phyloP scores from a whole-genome alignment of 2,888 invertebrate species.

The Hirtodrosophila histrioides region DNA sequence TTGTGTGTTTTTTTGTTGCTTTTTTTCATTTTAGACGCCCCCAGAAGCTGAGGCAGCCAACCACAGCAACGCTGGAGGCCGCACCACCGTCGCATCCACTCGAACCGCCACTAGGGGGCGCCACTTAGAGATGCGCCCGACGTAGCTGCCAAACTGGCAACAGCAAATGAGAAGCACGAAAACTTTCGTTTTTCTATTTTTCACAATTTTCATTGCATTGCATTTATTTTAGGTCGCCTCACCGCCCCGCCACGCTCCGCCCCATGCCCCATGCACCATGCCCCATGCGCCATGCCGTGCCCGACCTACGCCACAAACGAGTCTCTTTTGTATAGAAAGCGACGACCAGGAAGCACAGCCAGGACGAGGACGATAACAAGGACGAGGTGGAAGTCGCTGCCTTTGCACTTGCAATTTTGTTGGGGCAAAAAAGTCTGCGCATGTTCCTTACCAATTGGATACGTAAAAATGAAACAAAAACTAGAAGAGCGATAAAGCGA shows the following conservation, averaged over 20 bases:
- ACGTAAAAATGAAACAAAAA: constrained; percentile 58
- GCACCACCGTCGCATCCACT: constrained; percentile 56
- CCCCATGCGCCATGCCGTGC: constrained; percentile 5
- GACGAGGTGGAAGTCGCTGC: constrained; percentile 27
- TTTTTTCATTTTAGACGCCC: constrained; percentile 57
- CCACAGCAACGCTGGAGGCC: constrained; percentile 71
- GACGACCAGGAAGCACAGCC: constrained; percentile 7
- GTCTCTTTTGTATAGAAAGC: constrained; percentile 35
- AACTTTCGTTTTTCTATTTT: constrained; percentile 82
- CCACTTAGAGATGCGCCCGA: constrained; percentile 66
- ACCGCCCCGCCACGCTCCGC: neutral
- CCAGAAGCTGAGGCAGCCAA: constrained; percentile 71
- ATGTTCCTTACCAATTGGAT: constrained; percentile 72
- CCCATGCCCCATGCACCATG: neutral
- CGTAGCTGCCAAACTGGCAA: constrained; percentile 56
- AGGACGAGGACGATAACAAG: constrained; percentile 7
- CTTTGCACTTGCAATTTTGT: constrained; percentile 61
- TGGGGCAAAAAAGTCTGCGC: constrained; percentile 76
- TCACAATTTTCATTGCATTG: constrained; percentile 77
- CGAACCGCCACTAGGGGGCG: constrained; percentile 67
- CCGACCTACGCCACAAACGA: constrained; percentile 42
- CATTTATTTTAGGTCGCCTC: constrained; percentile 63
- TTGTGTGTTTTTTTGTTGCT: constrained; percentile 15
- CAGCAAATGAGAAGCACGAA: constrained; percentile 83
- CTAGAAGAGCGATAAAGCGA: constrained; percentile 55